Conservation (phyloP, 53 echinoderm and acorn worm species). For the Apostichopus leukothele region DNA sequence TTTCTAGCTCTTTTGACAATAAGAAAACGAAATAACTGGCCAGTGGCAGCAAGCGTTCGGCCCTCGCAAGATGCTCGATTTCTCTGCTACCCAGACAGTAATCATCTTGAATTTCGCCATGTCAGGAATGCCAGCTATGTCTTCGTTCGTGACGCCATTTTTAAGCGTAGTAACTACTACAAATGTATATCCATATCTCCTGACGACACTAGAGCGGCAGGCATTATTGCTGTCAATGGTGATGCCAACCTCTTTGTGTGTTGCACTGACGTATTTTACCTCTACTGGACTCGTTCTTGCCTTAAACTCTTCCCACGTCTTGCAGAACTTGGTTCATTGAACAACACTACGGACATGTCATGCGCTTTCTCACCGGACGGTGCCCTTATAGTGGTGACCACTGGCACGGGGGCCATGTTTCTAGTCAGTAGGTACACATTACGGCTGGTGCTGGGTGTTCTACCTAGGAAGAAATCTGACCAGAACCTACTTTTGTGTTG, state of each 20-base stretch:
- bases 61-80: slow-evolving; percentile 77
- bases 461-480: slow-evolving; percentile 64
- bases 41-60: slow-evolving; percentile 74
- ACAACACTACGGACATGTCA: slow-evolving; percentile 63
- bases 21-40: slow-evolving; percentile 57
- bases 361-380: slow-evolving; percentile 91
- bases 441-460: slow-evolving; percentile 63
- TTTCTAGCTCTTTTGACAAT: slow-evolving; percentile 42
- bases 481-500: slow-evolving; percentile 56
- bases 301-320: slow-evolving; percentile 69
- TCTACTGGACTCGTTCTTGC: slow-evolving; percentile 76
- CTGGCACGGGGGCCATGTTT: slow-evolving; percentile 81
- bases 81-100: slow-evolving; percentile 84
- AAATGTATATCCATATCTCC: slow-evolving; percentile 84
- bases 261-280: slow-evolving; percentile 75
- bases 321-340: slow-evolving; percentile 59
- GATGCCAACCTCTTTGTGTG: slow-evolving; percentile 84
- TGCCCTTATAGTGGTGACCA: slow-evolving; percentile 80
- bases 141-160: slow-evolving; percentile 82
- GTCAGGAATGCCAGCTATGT: slow-evolving; percentile 73
- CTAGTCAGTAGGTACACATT: slow-evolving; percentile 71
- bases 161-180: slow-evolving; percentile 78
- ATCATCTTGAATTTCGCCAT: slow-evolving; percentile 74
- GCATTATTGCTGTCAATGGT: slow-evolving; percentile 71
- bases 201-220: slow-evolving; percentile 76